Base-by-base conservation (phyloP, 2,888 invertebrate species). In the Mellilla xanthometata region DNA sequence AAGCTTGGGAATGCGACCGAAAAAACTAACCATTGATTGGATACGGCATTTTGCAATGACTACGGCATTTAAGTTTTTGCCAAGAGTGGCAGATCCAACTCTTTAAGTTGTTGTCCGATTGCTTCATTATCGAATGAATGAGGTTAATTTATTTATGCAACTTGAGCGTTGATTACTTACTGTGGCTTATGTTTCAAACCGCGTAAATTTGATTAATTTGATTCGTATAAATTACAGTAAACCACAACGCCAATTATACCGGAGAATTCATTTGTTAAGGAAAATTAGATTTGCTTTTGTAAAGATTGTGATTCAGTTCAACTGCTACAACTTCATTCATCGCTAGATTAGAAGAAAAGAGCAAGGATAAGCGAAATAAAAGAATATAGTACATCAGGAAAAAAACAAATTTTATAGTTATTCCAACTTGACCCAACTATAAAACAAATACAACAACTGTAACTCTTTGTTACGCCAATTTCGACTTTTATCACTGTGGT, bases 21-120 rank as follows among this genome's bases (percentile, higher is more conserved):
- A 83, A 81, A 85, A 78, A 65, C 50, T 50, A 54, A 60, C 60
- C 62, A 64, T 73, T 76, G 68, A 76, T 82, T 81, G 83, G 85
- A 82, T 76, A 72, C 72, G 81, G 80, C 75, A 79, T 75, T 76
- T 71, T 57, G 73, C 75, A 70, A 66, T 56, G 49, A 65, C 64
- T 54, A 62, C 56, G 60, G 60, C 59, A 57, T 62, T 56, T 58
- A 52, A 52, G 8, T 8, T 49, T 51, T 52, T 46, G 15, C 29
- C 23, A 23, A 8, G 57, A 57, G 58, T 56, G 56, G 26, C 36
- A 22, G 12, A 27, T 22, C 2, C 4, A n/a, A 13, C 32, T 15
- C 11, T 41, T 32, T 13, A 31, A 5, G 15, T 9, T 28, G 22
- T 8, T 28, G 9, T 13, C 11, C n/a, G 24, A 29, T 36, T 29